Base-by-base conservation (phyloP, 2,888 invertebrate genomes). In the Coecobrya sp. region DNA sequence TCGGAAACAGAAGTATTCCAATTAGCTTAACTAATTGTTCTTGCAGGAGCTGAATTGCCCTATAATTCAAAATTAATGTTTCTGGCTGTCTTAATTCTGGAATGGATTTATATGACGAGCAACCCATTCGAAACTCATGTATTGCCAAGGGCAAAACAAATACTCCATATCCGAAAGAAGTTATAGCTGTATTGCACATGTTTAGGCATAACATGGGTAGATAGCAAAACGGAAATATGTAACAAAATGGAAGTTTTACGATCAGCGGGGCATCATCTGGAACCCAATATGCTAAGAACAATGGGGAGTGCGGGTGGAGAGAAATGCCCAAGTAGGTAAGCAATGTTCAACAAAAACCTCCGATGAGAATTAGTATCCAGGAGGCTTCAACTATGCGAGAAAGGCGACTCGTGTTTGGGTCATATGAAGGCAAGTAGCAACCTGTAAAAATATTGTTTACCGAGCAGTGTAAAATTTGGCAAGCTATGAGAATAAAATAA, bases 61-160 rank as follows among this genome's bases (percentile, higher is more conserved):
- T 16, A 36, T 82, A 89, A 13, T 10, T 22, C 11, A 25, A 0
- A 1, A 62, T 62, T 11, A 62, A 8, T 16, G 19, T n/a, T 42
- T 45, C 19, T 3, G 68, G 22, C 4, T 42, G 19, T 49, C 42
- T 0, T 13, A 68, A 5, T 10, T 11, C 13, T 4, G 36, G 11
- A 13, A 19, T 16, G 11, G 82, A 22, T 11, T 22, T 27, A 42
- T 82, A 70, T 0, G 30, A 65, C 4, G 16, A 16, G 3, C 70
- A 16, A 19, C 45, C 79, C 7, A 88, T 5, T 11, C 59, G 10
- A 25, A 88, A 45, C 22, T 88, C 88, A 16, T 49, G 62, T 0
- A 79, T 19, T 25, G 27, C 11, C 7, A 79, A 65, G 10, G 87
- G 87, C 30, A 87, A 42, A 2, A 87, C n/a, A 13, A 59, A 8